These are phyloP conservation scores for Yponomeuta sedellus DNA, from an alignment of 2,888 invertebrate genomes.

Conservation along the genomic window DNA sequence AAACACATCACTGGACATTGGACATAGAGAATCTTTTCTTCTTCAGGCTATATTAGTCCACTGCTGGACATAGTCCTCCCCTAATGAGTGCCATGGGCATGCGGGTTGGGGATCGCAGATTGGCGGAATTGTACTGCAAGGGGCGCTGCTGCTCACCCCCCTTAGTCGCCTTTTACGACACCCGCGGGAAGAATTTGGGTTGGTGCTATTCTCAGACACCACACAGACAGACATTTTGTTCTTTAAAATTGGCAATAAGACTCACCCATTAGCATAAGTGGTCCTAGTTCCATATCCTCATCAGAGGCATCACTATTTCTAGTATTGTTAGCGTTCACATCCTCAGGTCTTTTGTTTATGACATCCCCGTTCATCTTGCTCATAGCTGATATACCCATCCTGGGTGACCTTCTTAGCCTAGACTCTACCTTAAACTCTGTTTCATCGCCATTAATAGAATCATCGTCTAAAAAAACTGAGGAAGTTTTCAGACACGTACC, in stretches of 20 bases:
- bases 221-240: background rate
- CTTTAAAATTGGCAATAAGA: background rate
- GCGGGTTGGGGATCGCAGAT: too few relatives aligned
- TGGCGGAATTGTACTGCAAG: too few relatives aligned
- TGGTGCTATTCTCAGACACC: too few relatives aligned
- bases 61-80: too few relatives aligned
- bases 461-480: slow-evolving; percentile 65
- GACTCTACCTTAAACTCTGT: slow-evolving; percentile 61
- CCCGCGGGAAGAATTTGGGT: too few relatives aligned
- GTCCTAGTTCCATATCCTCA: slow-evolving; percentile 79
- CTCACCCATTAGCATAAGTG: slow-evolving; percentile 80
- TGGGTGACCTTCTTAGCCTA: slow-evolving; percentile 60
- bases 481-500: slow-evolving; percentile 64
- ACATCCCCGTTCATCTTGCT: slow-evolving; percentile 71
- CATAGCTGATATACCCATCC: slow-evolving; percentile 67
- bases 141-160: too few relatives aligned
- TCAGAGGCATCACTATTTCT: slow-evolving; percentile 57
- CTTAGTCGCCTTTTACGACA: too few relatives aligned
- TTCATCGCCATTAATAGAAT: slow-evolving; percentile 56
- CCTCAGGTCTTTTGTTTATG: slow-evolving; percentile 57
- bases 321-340: slow-evolving; percentile 52
- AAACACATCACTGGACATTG: background rate
- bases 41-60: too few relatives aligned
- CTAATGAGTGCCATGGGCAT: too few relatives aligned
- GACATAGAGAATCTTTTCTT: background rate